These are phyloP conservation scores for Aphelinus certus DNA, from an alignment of 1,140 invertebrate species.

Conservation along the genomic window DNA sequence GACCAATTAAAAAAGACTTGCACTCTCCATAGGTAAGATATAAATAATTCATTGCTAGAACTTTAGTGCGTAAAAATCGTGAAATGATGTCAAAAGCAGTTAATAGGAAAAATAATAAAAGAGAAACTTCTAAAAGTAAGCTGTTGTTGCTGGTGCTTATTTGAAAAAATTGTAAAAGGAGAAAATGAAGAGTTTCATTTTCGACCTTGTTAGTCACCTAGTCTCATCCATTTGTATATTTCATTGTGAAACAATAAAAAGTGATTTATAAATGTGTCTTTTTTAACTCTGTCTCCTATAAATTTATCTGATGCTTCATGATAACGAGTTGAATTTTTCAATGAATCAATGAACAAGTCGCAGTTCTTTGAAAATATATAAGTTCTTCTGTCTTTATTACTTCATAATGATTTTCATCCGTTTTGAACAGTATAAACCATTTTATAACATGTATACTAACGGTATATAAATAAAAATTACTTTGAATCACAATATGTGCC, in stretches of 20 bases:
- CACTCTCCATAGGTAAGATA: constrained; percentile 33
- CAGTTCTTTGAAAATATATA: too few species aligned
- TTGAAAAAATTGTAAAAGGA: constrained; percentile 44
- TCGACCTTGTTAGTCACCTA: constrained; percentile 48
- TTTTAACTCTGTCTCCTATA: too few species aligned
- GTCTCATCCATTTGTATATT: constrained; percentile 54
- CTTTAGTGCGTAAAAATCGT: constrained; percentile 30
- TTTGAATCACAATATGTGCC: not conserved
- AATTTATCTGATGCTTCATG: too few species aligned
- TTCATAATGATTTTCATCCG: not conserved
- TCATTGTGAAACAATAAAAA: constrained; percentile 58
- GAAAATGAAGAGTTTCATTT: constrained; percentile 35
- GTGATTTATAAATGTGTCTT: constrained; percentile 51
- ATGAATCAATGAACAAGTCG: too few species aligned
- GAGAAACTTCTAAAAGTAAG: constrained; percentile 32
- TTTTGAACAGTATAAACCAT: constrained; percentile 1
- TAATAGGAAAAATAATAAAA: constrained; percentile 25
- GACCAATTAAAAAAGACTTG: constrained; percentile 34
- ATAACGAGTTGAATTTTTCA: too few species aligned
- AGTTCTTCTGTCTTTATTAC: not conserved
- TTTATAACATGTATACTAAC: constrained; percentile 1
- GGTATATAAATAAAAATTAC: constrained; percentile 3
- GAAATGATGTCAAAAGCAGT: constrained; percentile 26
- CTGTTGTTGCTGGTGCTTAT: constrained; percentile 42
- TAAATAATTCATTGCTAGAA: constrained; percentile 27